Evolutionary conservation across 2,888 invertebrate species (phyloP), one percentile per base, ranked within the genome.

Genomic region (Drosophila picticornis): DNA sequence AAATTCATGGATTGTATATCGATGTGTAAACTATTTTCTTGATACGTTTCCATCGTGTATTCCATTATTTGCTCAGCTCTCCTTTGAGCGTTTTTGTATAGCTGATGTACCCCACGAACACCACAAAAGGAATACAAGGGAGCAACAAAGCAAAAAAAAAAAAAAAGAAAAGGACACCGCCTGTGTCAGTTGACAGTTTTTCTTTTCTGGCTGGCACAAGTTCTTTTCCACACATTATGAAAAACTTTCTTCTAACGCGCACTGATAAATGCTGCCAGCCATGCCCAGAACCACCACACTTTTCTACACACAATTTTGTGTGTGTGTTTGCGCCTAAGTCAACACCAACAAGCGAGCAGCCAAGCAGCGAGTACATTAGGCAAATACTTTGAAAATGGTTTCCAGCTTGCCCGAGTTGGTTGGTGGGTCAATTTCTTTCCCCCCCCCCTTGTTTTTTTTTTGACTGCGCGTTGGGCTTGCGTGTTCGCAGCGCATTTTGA

Each of bases 151-250:
- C 43, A 63, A 16, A 22, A 22, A 19, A 56, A 19, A 46, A 60
- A 71, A 69, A n/a, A n/a, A n/a, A n/a, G n/a, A n/a, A n/a, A 72
- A 70, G 61, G 52, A 76, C 75, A 77, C 66, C 56, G 80, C 69
- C 72, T 75, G 80, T 80, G 80, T 80, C 80, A 77, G 81, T 79
- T 83, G 82, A 82, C 73, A 82, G 83, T 84, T 84, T 80, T 76
- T 75, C 64, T 71, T 75, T 80, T 60, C 31, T 55, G 65, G 60
- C 63, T 74, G 29, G 66, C 55, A 64, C 71, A 80, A 79, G 80
- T 81, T 84, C 80, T 83, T 84, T 84, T 72, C 78, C 84, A 82
- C 84, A 86, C 84, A 82, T 84, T 84, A 86, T 84, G 78, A 82
- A 82, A 84, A 84, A 84, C 75, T 84, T 84, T 86, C 81, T 73